Percentiles rank a stretch among this genome's conserved stretches.
Evolutionary conservation across 2,888 invertebrate species (phyloP).

Genomic region (Platycheirus albimanus): DNA sequence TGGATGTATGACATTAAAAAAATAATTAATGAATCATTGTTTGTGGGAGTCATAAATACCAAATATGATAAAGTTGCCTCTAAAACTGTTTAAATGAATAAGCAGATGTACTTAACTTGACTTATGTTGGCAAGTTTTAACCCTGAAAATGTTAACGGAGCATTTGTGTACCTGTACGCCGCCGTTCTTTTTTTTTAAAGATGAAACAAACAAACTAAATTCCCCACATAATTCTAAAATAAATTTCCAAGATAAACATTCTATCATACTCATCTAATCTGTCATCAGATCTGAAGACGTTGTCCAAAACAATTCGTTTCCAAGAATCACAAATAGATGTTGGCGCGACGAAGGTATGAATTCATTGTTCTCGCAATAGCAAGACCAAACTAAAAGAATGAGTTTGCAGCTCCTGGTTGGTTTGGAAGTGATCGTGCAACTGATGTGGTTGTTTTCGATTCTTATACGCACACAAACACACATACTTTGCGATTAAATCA

Average conservation of each 20-base stretch:
- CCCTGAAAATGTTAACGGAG: not conserved
- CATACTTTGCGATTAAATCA: conserved; percentile 50
- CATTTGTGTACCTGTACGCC: not conserved
- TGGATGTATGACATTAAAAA: not conserved
- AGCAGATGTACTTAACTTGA: not conserved
- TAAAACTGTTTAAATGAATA: not conserved
- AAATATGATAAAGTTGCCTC: not conserved
- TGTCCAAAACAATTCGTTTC: not conserved
- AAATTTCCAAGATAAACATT: not conserved
- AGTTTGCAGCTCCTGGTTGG: conserved; percentile 23
- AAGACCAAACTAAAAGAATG: conserved; percentile 33
- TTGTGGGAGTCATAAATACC: conserved; percentile 7
- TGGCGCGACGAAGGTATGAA: not conserved
- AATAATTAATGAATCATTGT: conserved; percentile 4
- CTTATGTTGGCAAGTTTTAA: not conserved
- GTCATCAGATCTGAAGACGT: conserved; percentile 1
- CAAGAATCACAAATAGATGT: not conserved
- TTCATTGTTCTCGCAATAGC: not conserved
- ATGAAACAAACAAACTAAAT: not conserved
- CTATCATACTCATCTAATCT: not conserved
- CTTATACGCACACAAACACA: conserved; percentile 2
- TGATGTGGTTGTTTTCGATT: conserved; percentile 33
- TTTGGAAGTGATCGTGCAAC: too few relatives aligned
- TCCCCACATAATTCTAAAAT: not conserved
- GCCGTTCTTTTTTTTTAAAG: not conserved